phyloP scores from a whole-genome alignment of 2,113 vertebrate genomes.

The Tragelaphus scriptus region DNA sequence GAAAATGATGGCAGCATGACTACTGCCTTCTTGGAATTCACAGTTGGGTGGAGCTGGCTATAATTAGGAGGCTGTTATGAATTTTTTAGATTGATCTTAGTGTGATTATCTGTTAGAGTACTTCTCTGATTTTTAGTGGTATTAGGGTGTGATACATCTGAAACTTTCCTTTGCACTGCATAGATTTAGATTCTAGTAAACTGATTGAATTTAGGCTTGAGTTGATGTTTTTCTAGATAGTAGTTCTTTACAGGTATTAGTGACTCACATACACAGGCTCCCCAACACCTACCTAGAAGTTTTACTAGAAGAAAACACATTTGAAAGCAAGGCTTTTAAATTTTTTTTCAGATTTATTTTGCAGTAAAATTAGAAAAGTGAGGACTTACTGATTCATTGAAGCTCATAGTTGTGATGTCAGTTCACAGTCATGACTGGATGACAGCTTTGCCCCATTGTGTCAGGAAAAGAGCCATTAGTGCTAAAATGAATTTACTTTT shows the following conservation, averaged over 20 bases:
- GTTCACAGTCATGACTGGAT: background rate
- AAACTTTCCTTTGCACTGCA: background rate
- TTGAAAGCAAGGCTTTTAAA: background rate
- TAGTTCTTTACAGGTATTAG: constrained; percentile 1
- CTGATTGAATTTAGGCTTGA: background rate
- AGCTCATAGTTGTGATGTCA: background rate
- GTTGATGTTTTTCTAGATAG: background rate
- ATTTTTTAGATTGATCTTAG: constrained; percentile 22
- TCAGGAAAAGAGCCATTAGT: constrained; percentile 2
- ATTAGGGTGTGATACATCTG: background rate
- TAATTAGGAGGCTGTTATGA: background rate
- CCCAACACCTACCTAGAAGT: background rate
- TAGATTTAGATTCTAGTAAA: constrained; percentile 11
- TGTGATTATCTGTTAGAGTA: background rate
- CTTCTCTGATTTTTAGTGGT: background rate
- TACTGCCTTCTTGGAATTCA: constrained; percentile 26
- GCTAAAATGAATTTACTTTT: background rate
- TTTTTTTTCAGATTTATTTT: background rate
- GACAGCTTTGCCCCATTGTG: background rate
- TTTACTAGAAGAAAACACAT: background rate
- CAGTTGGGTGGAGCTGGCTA: background rate
- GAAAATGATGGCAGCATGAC: background rate
- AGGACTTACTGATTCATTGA: background rate
- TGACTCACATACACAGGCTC: background rate
- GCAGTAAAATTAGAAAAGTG: background rate